phyloP scores from a whole-genome alignment of 2,888 invertebrate genomes.

The Zygaena filipendulae region DNA sequence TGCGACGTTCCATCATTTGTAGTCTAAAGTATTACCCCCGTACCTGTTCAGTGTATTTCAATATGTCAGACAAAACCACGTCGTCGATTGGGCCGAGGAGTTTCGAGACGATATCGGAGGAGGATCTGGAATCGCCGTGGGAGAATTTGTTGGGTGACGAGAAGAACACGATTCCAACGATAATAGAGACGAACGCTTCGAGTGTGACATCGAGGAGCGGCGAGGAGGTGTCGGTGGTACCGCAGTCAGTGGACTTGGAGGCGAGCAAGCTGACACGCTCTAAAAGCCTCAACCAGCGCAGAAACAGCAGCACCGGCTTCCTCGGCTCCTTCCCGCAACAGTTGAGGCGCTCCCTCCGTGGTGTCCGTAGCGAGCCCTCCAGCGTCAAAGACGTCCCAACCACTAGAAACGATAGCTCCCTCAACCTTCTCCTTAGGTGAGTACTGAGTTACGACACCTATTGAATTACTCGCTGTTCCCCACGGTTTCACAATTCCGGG shows the following conservation, averaged over 20 bases:
- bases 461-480: no score
- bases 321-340: constrained; percentile 64
- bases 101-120: constrained; percentile 64
- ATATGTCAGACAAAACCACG: constrained; percentile 60
- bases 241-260: constrained; percentile 41
- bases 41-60: constrained; percentile 27
- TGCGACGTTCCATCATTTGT: constrained; percentile 53
- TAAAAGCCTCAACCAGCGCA: constrained; percentile 57
- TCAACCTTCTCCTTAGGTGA: constrained; percentile 62
- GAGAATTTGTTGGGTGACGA: constrained; percentile 59
- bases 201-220: constrained; percentile 38
- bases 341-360: constrained; percentile 59
- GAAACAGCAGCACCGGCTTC: constrained; percentile 62
- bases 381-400: constrained; percentile 60
- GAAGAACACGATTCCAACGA: constrained; percentile 53
- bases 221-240: constrained; percentile 40
- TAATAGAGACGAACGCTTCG: constrained; percentile 56
- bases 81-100: constrained; percentile 61
- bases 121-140: constrained; percentile 57
- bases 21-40: no score
- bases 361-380: constrained; percentile 58
- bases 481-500: no score
- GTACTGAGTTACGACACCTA: no score
- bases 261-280: constrained; percentile 52
- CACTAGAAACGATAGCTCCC: constrained; percentile 59